Base-by-base conservation (phyloP, 2,888 invertebrate genomes). In the Eupithecia pulchellata region DNA sequence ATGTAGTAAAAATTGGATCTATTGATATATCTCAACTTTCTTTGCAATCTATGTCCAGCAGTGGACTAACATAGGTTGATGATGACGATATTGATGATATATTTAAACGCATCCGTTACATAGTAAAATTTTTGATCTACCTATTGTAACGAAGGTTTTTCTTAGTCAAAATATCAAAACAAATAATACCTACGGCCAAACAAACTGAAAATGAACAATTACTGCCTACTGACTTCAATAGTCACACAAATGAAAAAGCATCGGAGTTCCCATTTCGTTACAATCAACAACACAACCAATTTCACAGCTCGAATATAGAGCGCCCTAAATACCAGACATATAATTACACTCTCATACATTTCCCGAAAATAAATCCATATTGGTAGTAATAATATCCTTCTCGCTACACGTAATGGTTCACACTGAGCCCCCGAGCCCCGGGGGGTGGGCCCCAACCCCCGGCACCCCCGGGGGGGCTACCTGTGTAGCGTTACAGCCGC, bases 401-500 rank as follows among this genome's bases (percentile, higher is more conserved):
- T 85, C 78, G 82, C 82, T 82, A 89, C 83, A 90, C 90, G 91
- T 91, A 89, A 89, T 88, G 84, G 82, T 83, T 83, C 82, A 81
- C 82, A 82, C 83, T 82, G 86, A 86, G 52, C 52, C 52, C 84
- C 73, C 86, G 82, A 86, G 63, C 34, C 66, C 66, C 83, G n/a
- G 58, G 58, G 58, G 58, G 58, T 6, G 29, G 11, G 20, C 85
- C 80, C 75, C 75, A 75, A 79, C 74, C 81, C 79, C 71, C 71
- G 66, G 60, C 58, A 57, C 47, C 68, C 77, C 80, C 76, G 78
- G 78, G 76, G 79, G 84, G 81, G 88, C 85, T 84, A 86, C 86
- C 89, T 88, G 89, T 89, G 88, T 89, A 89, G 86, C 87, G 90
- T 91, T 91, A 91, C 92, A 91, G 89, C 84, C 87, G 86, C 87